phyloP scores from a whole-genome alignment of 2,113 vertebrate species.

The Eubucco bourcierii region DNA sequence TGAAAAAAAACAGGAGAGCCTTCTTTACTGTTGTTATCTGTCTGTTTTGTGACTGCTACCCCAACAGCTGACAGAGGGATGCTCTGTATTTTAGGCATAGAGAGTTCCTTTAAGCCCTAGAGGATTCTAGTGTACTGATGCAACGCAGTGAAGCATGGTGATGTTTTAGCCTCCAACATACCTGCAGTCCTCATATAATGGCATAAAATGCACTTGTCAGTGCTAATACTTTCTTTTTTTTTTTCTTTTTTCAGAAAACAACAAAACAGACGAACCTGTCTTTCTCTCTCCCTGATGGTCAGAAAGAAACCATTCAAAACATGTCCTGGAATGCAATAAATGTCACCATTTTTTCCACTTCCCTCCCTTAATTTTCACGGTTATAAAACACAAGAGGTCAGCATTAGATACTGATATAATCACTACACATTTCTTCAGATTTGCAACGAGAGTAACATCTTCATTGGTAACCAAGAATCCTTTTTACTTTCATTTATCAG shows the following conservation, averaged over 20 bases:
- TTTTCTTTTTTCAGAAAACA: background rate
- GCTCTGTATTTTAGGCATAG: background rate
- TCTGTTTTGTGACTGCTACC: background rate
- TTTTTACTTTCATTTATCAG: background rate
- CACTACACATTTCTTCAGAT: background rate
- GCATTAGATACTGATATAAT: background rate
- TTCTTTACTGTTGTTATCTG: background rate
- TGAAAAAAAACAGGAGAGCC: background rate
- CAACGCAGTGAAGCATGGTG: background rate
- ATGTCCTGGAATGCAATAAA: background rate
- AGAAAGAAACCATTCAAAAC: background rate
- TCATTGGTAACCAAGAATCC: background rate
- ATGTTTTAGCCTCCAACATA: background rate
- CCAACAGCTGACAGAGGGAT: background rate
- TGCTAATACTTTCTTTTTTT: background rate
- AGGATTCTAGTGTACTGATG: background rate
- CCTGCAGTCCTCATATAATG: background rate
- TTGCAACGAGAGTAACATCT: background rate
- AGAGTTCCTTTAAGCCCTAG: background rate
- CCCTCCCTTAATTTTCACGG: background rate
- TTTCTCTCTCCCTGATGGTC: background rate
- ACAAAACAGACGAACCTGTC: background rate
- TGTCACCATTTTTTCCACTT: background rate
- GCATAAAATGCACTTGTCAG: background rate
- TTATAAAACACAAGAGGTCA: background rate